Base-by-base conservation (phyloP, 2,888 invertebrate species). In the Taphrorychus bicolor region DNA sequence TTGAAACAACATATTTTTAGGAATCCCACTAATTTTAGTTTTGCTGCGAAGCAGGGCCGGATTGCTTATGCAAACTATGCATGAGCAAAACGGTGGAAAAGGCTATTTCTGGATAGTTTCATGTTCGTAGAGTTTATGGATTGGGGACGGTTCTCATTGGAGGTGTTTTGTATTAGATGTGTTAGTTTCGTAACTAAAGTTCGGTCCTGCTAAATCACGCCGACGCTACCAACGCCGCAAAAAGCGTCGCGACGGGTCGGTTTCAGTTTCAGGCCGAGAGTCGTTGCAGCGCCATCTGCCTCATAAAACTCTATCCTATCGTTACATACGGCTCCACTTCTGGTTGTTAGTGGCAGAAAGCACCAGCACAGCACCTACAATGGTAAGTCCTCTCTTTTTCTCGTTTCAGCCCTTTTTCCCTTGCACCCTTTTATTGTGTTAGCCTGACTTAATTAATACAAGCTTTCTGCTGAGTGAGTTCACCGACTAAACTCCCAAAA, bases 261-360 rank as follows among this genome's bases (percentile, higher is more conserved):
- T 73, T 75, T 74, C 75, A 76, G 76, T 77, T 77, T 76, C 77
- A 76, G 73, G 68, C 71, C 58, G 67, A 72, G 67, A 66, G 67
- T 72, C 68, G 63, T 68, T 70, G 84, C 83, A 85, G 88, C 89
- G 90, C 89, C 90, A 88, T 89, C 90, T 89, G 84, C 86, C 85
- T 85, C 88, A 89, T 90, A 89, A 90, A 90, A 89, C 88, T 86
- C 86, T 86, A 84, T 84, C 84, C 85, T 85, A 84, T 85, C 86
- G 86, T 85, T 85, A 84, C 85, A 84, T 85, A 83, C 85, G 86
- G 87, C 87, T 87, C 89, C 90, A 91, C 89, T 91, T 89, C 89
- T 90, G 88, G 88, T 89, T 87, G 69, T 71, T 85, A 87, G 86
- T 88, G 87, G 87, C 88, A 87, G 88, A 88, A 87, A 88, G 89